Evolutionary conservation across 2,888 invertebrate species (phyloP), one percentile per base, ranked within the genome.

Genomic region (Kuschelorhynchus macadamiae): DNA sequence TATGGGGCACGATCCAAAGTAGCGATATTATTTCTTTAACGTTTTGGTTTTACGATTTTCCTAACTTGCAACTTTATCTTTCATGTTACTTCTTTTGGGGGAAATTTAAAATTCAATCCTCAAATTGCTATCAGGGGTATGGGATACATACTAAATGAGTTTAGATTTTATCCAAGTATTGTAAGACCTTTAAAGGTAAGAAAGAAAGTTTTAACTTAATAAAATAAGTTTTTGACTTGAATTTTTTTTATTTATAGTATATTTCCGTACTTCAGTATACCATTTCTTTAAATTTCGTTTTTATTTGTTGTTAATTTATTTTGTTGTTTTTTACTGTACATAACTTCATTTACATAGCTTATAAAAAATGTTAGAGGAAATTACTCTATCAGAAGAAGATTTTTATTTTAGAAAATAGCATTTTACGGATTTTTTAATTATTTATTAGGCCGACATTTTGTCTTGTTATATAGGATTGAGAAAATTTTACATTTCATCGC

Each of bases 31-130:
- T 21, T 44, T 12, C 63, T 52, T 33, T 53, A 53, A 62, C 53
- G 46, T 66, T 44, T 57, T 52, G 3, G 25, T 36, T 59, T 60
- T 55, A 53, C 52, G 66, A 61, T 66, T 55, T 32, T 42, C 60
- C 39, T 60, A 60, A 66, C 33, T 60, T 66, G 52, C 49, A 50
- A 53, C 66, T 52, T 66, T 66, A 66, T 59, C 65, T 59, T 60
- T 60, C 46, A 55, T 52, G 60, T 39, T 55, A 20, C 18, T 42
- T 49, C 42, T 42, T 42, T 42, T 14, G 41, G 16, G 59, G 21
- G 59, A 63, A 63, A 46, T 63, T 63, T 63, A 63, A 63, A 63
- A 63, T 63, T 63, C 63, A 63, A 55, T 62, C 62, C 53, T 53
- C 62, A 62, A 62, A 62, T 52, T 63, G 53, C 63, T 12, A 63